Evolutionary conservation across 2,888 invertebrate species (phyloP).

Genomic region (Erebia epiphron): DNA sequence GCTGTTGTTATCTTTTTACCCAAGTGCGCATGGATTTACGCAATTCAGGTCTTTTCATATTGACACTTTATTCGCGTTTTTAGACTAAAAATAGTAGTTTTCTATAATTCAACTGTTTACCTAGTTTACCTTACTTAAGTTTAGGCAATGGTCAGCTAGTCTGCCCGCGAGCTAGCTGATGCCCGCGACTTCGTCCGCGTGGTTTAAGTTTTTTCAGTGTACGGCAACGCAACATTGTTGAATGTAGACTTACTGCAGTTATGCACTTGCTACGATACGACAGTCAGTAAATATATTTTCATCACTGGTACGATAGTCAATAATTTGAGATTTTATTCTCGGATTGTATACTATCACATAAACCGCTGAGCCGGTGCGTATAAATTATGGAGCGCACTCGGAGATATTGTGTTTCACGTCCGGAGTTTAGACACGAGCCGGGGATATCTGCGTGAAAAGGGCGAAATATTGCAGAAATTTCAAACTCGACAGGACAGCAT

Average conservation of each 20-base stretch:
- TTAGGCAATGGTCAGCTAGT: too few species aligned
- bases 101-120: too few species aligned
- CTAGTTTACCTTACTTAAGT: too few species aligned
- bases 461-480: slow-evolving; percentile 82
- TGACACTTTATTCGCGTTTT: too few species aligned
- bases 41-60: too few species aligned
- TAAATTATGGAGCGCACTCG: slow-evolving; percentile 77
- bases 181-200: too few species aligned
- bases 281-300: background rate
- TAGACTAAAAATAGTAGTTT: too few species aligned
- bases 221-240: background rate
- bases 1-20: too few species aligned
- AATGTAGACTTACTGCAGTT: background rate
- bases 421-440: slow-evolving; percentile 77
- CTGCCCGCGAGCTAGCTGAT: too few species aligned
- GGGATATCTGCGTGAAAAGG: slow-evolving; percentile 81
- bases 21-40: too few species aligned
- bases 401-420: slow-evolving; percentile 81
- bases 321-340: slow-evolving; percentile 45
- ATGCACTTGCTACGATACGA: background rate
- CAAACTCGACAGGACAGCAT: slow-evolving; percentile 80
- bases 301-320: slow-evolving; percentile 7
- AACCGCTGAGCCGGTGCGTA: slow-evolving; percentile 60
- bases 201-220: too few species aligned
- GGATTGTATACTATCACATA: slow-evolving; percentile 56